Conservation (phyloP, 2,888 invertebrate genomes). For the Hirtodrosophila cameraria region DNA sequence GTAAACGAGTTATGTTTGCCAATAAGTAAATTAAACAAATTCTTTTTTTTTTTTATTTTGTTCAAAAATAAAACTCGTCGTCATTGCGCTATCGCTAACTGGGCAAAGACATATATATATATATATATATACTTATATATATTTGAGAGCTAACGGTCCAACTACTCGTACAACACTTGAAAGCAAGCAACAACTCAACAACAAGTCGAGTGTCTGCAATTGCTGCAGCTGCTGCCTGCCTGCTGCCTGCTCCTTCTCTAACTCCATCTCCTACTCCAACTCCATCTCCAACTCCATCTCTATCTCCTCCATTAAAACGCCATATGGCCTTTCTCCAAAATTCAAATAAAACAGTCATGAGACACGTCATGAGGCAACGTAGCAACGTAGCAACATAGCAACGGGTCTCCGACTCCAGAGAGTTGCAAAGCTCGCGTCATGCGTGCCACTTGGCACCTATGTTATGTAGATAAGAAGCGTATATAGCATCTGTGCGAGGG, state of each 20-base stretch:
- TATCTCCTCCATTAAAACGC: constrained; percentile 25
- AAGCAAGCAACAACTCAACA: constrained; percentile 45
- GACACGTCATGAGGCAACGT: constrained; percentile 43
- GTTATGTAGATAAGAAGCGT: constrained; percentile 52
- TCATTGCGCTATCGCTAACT: constrained; percentile 57
- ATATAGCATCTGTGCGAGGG: constrained; percentile 33
- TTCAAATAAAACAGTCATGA: constrained; percentile 77
- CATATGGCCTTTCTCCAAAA: constrained; percentile 77
- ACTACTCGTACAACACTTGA: constrained; percentile 51
- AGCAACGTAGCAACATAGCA: constrained; percentile 18
- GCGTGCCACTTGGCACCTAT: constrained; percentile 79
- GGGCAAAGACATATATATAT: constrained; percentile 13
- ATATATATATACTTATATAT: too few relatives aligned
- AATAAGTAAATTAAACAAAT: constrained; percentile 64
- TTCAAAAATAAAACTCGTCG: constrained; percentile 56
- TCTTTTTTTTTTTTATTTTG: constrained; percentile 6
- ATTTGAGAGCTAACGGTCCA: constrained; percentile 41
- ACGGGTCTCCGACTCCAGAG: constrained; percentile 26
- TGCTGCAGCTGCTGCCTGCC: constrained; percentile 34
- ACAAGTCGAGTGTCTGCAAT: constrained; percentile 49
- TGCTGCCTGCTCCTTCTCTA: not conserved
- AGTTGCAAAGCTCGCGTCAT: constrained; percentile 73
- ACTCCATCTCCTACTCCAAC: not conserved
- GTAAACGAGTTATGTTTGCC: constrained; percentile 58
- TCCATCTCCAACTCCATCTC: not conserved